These are phyloP conservation scores for Tigriopus japonicus DNA, from an alignment of 1,140 invertebrate species.

Conservation along the genomic window DNA sequence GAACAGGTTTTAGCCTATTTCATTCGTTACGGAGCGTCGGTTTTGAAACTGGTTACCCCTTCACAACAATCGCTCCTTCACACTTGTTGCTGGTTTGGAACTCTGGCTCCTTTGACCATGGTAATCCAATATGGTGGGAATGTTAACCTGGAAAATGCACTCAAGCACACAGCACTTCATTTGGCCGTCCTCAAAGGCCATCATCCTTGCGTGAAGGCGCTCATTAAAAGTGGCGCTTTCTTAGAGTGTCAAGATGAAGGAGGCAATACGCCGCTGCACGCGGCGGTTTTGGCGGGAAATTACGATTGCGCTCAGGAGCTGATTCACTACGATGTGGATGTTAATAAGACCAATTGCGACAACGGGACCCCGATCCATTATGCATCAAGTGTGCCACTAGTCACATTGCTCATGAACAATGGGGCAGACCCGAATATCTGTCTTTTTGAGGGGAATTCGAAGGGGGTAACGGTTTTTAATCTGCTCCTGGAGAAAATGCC, in stretches of 20 bases:
- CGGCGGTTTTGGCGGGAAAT: background rate
- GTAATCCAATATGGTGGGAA: background rate
- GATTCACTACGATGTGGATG: background rate
- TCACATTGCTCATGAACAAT: background rate
- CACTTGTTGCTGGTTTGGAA: background rate
- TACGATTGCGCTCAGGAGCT: background rate
- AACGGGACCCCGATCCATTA: background rate
- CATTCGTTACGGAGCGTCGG: background rate
- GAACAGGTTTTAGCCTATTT: background rate
- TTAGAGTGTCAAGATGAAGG: background rate
- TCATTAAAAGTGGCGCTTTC: background rate
- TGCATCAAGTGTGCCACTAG: background rate
- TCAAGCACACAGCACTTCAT: background rate
- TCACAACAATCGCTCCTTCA: background rate
- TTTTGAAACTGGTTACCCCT: background rate
- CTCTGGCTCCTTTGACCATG: background rate
- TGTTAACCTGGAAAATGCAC: background rate
- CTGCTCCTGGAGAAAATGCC: background rate
- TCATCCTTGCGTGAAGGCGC: background rate
- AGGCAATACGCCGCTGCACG: background rate
- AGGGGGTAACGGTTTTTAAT: background rate
- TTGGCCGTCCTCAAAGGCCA: background rate
- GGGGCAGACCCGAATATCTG: background rate
- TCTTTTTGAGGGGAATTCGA: background rate
- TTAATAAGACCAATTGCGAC: background rate